Evolutionary conservation across 1,140 invertebrate genomes (phyloP), one percentile per base, ranked within the genome.

Genomic region (Bombus breviceps): DNA sequence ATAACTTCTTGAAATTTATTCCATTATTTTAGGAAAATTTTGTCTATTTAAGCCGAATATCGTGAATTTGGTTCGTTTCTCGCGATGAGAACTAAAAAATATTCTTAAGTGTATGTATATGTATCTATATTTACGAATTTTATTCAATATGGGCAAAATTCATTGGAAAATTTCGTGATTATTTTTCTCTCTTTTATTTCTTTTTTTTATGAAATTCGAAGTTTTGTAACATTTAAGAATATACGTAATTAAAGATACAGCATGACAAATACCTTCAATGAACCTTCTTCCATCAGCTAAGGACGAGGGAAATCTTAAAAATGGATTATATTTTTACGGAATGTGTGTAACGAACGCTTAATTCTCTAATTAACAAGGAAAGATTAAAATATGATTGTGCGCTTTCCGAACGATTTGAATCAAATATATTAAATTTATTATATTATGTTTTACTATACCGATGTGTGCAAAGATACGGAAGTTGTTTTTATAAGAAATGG

Each of bases 191-290:
- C 3, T n/a, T 28, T 39, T 12, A 3, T 12, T n/a, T 47, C 15
- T 43, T 28, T 9, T 34, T 8, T 43, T 4, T 41, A 3, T 64
- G 37, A 15, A 66, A 34, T 66, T 78, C 39, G 15, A 41, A 43
- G 41, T 59, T 66, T 66, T 59, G 1, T 81, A 72, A 72, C 68
- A 81, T 18, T 39, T 25, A 12, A 72, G 18, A 53, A 53, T 41
- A 18, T 81, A 79, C 25, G 25, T 69, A 53, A 57, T 71, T 81
- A 32, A 71, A 53, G 66, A 69, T n/a, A 81, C 47, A 39, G 5
- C 13, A 53, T 37, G 43, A 47, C 66, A 13, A 71, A 57, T 57
- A 74, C 6, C 25, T 57, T 77, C n/a, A 57, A 81, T 57, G 15
- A 71, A 71, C 6, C 12, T 69, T 47, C 43, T 28, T 77, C n/a